These are phyloP conservation scores for Drosophila seguyi DNA, from an alignment of 1,140 invertebrate genomes.

Conservation along the genomic window DNA sequence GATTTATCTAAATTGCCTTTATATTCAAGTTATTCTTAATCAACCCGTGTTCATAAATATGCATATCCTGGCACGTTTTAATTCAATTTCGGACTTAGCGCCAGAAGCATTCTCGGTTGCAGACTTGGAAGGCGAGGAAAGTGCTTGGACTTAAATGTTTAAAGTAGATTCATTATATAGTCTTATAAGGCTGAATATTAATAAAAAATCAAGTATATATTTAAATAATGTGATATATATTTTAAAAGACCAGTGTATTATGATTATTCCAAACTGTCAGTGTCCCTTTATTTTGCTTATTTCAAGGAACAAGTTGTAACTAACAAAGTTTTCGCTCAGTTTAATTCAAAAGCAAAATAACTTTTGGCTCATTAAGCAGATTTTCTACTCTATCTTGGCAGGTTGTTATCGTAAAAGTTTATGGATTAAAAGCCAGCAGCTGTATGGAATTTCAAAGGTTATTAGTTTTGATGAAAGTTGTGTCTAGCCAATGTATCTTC, in stretches of 20 bases:
- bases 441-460: constrained; percentile 46
- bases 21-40: constrained; percentile 14
- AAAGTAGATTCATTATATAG: constrained; percentile 30
- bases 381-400: constrained; percentile 32
- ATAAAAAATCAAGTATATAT: background rate
- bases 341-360: constrained; percentile 29
- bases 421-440: constrained; percentile 39
- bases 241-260: background rate
- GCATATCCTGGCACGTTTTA: constrained; percentile 3
- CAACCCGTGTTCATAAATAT: constrained; percentile 17
- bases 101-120: constrained; percentile 15
- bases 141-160: constrained; percentile 25
- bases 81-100: constrained; percentile 15
- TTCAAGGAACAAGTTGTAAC: constrained; percentile 29
- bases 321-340: constrained; percentile 37
- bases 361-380: constrained; percentile 50
- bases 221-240: background rate
- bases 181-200: background rate
- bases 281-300: constrained; percentile 2
- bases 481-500: constrained; percentile 38
- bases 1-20: background rate
- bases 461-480: constrained; percentile 41
- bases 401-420: constrained; percentile 38
- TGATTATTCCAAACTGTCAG: background rate
- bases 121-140: background rate